phyloP scores from a whole-genome alignment of 1,140 invertebrate genomes.

The Caenorhabditis brenneri region DNA sequence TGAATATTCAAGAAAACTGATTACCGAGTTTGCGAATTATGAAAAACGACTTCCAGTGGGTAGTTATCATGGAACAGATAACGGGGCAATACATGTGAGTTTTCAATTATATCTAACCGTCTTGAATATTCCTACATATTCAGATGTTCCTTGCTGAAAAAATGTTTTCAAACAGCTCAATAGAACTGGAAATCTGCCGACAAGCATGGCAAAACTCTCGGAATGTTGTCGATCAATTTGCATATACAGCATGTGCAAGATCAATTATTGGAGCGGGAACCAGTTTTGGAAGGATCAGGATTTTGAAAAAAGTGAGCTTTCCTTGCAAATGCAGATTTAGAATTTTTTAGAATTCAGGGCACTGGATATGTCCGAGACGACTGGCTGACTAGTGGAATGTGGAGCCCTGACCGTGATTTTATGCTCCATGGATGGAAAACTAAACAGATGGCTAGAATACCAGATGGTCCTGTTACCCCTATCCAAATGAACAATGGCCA shows the following conservation, averaged over 20 bases:
- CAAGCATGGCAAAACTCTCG: not conserved
- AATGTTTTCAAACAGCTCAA: not conserved
- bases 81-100: conserved; percentile 44
- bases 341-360: not conserved
- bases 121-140: not conserved
- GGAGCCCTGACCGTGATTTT: conserved; percentile 7
- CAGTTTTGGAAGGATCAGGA: not conserved
- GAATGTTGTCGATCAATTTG: not conserved
- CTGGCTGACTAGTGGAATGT: conserved; percentile 18
- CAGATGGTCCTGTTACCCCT: not conserved
- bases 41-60: not conserved
- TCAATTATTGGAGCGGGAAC: not conserved
- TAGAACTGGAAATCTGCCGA: not conserved
- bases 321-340: no score
- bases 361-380: conserved; percentile 6
- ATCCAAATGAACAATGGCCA: not conserved
- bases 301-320: conserved; percentile 34
- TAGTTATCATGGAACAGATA: conserved; percentile 41
- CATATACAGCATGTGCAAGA: not conserved
- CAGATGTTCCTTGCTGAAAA: conserved; percentile 7
- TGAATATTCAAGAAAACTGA: not conserved
- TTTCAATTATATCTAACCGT: not conserved
- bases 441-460: not conserved
- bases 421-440: conserved; percentile 36
- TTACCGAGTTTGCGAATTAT: conserved; percentile 18